Evolutionary conservation across 2,888 invertebrate species (phyloP).

Genomic region (Auanema freiburgensis): DNA sequence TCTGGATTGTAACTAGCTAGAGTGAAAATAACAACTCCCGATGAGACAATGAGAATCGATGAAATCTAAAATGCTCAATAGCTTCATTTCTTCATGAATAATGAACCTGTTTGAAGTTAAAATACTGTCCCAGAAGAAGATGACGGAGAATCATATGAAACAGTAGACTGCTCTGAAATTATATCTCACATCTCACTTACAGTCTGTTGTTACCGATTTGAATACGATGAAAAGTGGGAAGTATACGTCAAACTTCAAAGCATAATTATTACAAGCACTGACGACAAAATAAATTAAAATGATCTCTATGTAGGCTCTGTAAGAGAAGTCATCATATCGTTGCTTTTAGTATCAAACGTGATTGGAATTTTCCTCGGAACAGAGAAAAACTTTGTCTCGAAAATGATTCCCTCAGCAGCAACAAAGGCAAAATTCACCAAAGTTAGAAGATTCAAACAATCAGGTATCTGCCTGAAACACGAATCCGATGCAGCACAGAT

Average conservation of each 20-base stretch:
- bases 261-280: conserved; percentile 85
- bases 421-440: conserved; percentile 49
- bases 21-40: conserved; percentile 89
- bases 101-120: conserved; percentile 76
- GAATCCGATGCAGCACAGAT: too few species aligned
- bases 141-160: conserved; percentile 95
- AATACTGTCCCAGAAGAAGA: conserved; percentile 79
- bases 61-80: conserved; percentile 62
- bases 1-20: conserved; percentile 68
- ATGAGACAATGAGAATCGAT: conserved; percentile 86
- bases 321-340: too few species aligned
- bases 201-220: conserved; percentile 74
- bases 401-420: conserved; percentile 41
- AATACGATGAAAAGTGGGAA: conserved; percentile 99
- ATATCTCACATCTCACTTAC: too few species aligned
- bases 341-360: conserved; percentile 17
- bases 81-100: not conserved
- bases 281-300: conserved; percentile 87
- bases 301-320: conserved; percentile 66
- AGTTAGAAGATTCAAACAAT: conserved; percentile 45
- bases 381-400: conserved; percentile 43
- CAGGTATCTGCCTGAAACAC: conserved; percentile 37
- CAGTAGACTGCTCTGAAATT: conserved; percentile 82
- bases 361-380: conserved; percentile 36
- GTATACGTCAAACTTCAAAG: conserved; percentile 90